phyloP scores from a whole-genome alignment of 2,797 vertebrate genomes.

The Buceros bicornis region DNA sequence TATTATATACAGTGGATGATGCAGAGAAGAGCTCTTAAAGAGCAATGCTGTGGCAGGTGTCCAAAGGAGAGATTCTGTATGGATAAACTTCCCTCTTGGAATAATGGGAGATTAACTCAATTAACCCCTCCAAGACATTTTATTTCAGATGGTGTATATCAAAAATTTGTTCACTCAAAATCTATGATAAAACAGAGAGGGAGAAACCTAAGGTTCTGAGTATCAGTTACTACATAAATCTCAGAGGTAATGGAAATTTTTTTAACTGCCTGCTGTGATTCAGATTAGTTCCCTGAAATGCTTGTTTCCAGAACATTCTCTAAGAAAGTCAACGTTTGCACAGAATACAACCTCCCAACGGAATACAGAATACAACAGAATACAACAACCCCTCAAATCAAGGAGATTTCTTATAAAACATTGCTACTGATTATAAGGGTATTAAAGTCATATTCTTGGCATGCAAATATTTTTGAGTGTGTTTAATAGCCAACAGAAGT shows the following conservation, averaged over 20 bases:
- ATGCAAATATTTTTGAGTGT: not conserved
- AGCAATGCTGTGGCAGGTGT: not conserved
- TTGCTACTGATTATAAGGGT: not conserved
- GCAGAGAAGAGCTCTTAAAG: not conserved
- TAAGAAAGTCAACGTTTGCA: not conserved
- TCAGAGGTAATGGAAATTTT: not conserved
- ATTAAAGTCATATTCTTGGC: not conserved
- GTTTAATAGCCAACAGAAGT: not conserved
- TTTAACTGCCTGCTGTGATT: not conserved
- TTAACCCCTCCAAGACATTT: not conserved
- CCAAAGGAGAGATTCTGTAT: not conserved
- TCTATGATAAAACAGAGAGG: not conserved
- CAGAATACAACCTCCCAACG: not conserved
- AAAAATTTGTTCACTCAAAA: not conserved
- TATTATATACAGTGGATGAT: not conserved
- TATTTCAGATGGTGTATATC: not conserved
- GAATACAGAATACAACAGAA: not conserved
- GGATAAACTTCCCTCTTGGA: not conserved
- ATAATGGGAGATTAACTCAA: not conserved
- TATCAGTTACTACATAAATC: not conserved
- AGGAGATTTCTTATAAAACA: not conserved
- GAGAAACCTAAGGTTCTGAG: not conserved
- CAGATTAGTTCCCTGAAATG: not conserved
- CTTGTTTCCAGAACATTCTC: not conserved
- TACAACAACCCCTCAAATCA: not conserved